These are phyloP conservation scores for Elephas maximus DNA, from an alignment of 2,113 vertebrate species.

Conservation along the genomic window DNA sequence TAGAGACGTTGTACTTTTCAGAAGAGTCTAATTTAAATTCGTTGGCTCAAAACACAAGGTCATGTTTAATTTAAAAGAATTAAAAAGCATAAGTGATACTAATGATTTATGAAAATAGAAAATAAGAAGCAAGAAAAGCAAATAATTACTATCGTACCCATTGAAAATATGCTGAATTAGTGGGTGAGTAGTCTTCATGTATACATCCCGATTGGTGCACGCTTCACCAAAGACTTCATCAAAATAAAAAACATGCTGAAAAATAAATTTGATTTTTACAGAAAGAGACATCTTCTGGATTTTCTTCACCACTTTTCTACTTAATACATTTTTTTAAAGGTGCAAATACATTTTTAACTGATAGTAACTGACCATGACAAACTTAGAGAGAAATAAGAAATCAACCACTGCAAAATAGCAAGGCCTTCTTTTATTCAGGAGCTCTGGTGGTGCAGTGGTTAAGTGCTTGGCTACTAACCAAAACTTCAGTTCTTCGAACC, in stretches of 20 bases:
- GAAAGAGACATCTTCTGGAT: slow-evolving; percentile 65
- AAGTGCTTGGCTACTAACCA: background rate
- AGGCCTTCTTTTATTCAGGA: background rate
- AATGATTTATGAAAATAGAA: slow-evolving; percentile 48
- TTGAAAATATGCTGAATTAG: slow-evolving; percentile 96
- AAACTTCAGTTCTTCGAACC: background rate
- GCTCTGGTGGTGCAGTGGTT: background rate
- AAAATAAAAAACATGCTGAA: slow-evolving; percentile 97
- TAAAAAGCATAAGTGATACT: slow-evolving; percentile 62
- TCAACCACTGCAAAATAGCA: slow-evolving; percentile 37
- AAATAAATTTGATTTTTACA: slow-evolving; percentile 85
- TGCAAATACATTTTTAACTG: slow-evolving; percentile 61
- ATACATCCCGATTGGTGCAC: slow-evolving; percentile 94
- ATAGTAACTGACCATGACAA: slow-evolving; percentile 8
- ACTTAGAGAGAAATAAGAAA: slow-evolving; percentile 36
- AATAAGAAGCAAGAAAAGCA: slow-evolving; percentile 75
- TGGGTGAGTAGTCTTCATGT: slow-evolving; percentile 93
- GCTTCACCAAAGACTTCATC: slow-evolving; percentile 96
- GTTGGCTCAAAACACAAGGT: slow-evolving; percentile 65
- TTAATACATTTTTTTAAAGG: slow-evolving; percentile 40
- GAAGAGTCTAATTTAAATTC: slow-evolving; percentile 39
- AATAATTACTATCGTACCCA: slow-evolving; percentile 89
- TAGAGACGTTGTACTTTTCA: slow-evolving; percentile 45
- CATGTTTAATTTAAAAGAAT: slow-evolving; percentile 67
- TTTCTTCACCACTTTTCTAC: slow-evolving; percentile 66